A percentile compares a stretch with the other conserved stretches of the same genome.
phyloP scores from a whole-genome alignment of 2,797 vertebrate genomes.

The Lagocephalus sceleratus region DNA sequence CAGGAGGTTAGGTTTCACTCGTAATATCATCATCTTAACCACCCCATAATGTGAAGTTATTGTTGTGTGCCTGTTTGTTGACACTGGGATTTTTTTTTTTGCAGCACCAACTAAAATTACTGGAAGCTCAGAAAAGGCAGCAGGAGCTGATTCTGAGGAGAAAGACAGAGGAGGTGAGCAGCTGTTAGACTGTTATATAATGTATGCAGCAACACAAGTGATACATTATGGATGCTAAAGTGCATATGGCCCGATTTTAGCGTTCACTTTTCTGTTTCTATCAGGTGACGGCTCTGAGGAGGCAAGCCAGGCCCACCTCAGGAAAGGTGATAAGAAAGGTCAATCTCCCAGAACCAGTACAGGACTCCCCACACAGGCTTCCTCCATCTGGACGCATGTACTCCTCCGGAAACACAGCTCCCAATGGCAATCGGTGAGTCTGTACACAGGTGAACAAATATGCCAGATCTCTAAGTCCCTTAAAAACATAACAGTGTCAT shows the following conservation, averaged over 20 bases:
- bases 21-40: background rate
- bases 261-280: conserved; percentile 1
- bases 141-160: conserved; percentile 93
- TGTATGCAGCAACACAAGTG: background rate
- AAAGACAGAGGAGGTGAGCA: conserved; percentile 93
- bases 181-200: background rate
- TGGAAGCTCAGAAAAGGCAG: conserved; percentile 95
- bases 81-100: background rate
- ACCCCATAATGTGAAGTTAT: background rate
- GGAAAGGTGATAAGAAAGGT: conserved; percentile 85
- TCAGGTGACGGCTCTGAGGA: conserved; percentile 91
- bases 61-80: background rate
- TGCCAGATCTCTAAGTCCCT: background rate
- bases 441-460: background rate
- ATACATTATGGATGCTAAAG: background rate
- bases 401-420: conserved; percentile 65
- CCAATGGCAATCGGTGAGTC: conserved; percentile 84
- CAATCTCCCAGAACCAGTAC: conserved; percentile 77
- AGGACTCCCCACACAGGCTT: conserved; percentile 80
- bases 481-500: background rate
- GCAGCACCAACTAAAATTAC: conserved; percentile 90
- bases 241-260: background rate
- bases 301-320: conserved; percentile 90
- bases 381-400: conserved; percentile 83
- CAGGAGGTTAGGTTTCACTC: conserved; percentile 78